A percentile compares a stretch with the other conserved stretches of the same genome.
These are phyloP conservation scores for Fistularia tabacaria DNA, from an alignment of 2,797 vertebrate species.

Conservation along the genomic window DNA sequence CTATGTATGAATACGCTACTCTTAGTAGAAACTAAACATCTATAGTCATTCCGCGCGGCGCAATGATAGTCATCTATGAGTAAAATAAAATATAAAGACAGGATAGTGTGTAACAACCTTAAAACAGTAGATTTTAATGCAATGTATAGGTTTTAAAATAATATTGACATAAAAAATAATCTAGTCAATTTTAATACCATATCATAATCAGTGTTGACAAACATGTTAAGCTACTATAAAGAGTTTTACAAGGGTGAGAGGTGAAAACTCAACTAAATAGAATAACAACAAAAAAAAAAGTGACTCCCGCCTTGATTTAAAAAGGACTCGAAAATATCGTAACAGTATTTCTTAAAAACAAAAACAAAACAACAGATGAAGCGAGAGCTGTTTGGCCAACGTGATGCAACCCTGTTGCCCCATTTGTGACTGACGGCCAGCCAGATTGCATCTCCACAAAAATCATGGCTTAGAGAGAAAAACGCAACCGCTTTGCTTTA, in stretches of 20 bases:
- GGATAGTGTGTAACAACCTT: constrained; percentile 66
- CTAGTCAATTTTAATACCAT: constrained; percentile 26
- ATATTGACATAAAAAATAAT: constrained; percentile 38
- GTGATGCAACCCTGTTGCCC: too few relatives aligned
- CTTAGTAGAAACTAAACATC: constrained; percentile 80
- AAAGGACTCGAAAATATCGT: background rate
- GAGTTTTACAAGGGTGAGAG: constrained; percentile 26
- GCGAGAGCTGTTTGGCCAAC: too few relatives aligned
- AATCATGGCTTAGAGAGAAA: too few relatives aligned
- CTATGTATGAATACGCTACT: constrained; percentile 88
- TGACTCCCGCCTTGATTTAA: background rate
- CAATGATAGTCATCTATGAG: constrained; percentile 93
- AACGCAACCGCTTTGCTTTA: too few relatives aligned
- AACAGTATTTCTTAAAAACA: constrained; percentile 20
- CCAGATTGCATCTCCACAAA: too few relatives aligned
- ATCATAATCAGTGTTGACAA: constrained; percentile 59
- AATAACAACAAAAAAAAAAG: constrained; percentile 12
- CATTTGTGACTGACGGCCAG: too few relatives aligned
- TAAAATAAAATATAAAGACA: constrained; percentile 80
- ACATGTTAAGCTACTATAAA: constrained; percentile 31
- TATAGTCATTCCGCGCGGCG: constrained; percentile 98
- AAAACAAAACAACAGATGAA: too few relatives aligned
- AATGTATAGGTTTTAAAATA: constrained; percentile 44
- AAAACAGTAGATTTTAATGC: constrained; percentile 80
- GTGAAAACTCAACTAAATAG: constrained; percentile 10